Conservation (phyloP, 2,888 invertebrate genomes). For the Polydrusus cervinus region DNA sequence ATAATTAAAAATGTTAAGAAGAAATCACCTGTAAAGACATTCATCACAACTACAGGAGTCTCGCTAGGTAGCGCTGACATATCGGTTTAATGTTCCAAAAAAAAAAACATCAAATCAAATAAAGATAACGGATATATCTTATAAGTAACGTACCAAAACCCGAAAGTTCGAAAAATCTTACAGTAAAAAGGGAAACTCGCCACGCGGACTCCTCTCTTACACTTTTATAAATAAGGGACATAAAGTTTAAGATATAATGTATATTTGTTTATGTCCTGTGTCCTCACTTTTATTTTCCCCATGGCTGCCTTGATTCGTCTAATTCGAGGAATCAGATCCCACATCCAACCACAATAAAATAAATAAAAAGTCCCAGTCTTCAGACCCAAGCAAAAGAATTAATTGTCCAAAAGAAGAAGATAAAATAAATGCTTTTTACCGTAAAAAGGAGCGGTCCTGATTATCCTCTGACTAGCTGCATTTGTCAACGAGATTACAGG, state of each 20-base stretch:
- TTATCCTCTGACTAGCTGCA: slow-evolving; percentile 50
- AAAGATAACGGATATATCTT: too few species aligned
- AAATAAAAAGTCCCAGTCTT: slow-evolving; percentile 39
- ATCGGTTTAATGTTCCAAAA: too few species aligned
- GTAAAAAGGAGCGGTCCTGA: slow-evolving; percentile 45
- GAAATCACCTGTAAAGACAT: too few species aligned
- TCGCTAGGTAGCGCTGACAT: too few species aligned
- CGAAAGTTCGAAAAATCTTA: too few species aligned
- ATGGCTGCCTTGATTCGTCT: slow-evolving; percentile 29
- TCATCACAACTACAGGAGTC: too few species aligned
- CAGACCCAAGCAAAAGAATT: slow-evolving; percentile 46
- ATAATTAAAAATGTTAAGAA: too few species aligned
- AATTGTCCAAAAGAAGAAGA: slow-evolving; percentile 52
- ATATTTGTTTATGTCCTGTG: slow-evolving; percentile 15
- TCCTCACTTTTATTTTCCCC: slow-evolving; percentile 29
- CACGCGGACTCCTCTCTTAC: too few species aligned
- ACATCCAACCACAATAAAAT: slow-evolving; percentile 44
- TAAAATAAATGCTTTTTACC: slow-evolving; percentile 50
- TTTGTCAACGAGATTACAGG: slow-evolving; percentile 46
- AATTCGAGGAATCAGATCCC: slow-evolving; percentile 45
- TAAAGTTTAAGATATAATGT: background rate
- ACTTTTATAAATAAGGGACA: too few species aligned
- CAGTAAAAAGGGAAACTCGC: too few species aligned
- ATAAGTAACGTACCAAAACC: too few species aligned
- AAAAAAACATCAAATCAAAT: too few species aligned